Base-by-base conservation (phyloP, 2,797 vertebrate species). In the Acipenser transmontanus region DNA sequence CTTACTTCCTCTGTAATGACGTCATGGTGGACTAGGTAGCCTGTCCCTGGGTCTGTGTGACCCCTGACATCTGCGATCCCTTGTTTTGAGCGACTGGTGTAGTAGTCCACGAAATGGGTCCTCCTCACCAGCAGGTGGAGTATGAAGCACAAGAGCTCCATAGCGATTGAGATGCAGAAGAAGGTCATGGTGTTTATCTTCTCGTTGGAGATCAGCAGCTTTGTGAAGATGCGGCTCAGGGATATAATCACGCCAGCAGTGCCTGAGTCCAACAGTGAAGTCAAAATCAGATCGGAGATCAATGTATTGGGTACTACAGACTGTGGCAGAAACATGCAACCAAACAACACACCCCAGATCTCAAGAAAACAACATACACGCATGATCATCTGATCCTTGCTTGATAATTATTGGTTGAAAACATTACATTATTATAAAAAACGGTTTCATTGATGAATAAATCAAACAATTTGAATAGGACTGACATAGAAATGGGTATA, bases 191-290 rank as follows among this genome's bases (percentile, higher is more conserved):
- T 99, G 87, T 95, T 96, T 77, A 89, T 92, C 71, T 89, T 92
- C 79, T 98, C 95, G 0, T 94, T 90, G 0, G 80, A 80, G 75
- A 99, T 91, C 77, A 98, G 87, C 71, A 98, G 88, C 85, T 98
- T 98, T 77, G 97, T 99, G 85, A 99, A 95, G 87, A 99, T 98
- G 51, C 97, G 94, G 60, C 95, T 98, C 66, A 98, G 89, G 0
- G 97, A 98, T 79, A 97, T 95, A 81, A 98, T 96, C 67, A 98
- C 97, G 0, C 97, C 97, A 0, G 97, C 97, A 0, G 96, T 98
- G 76, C 96, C 97, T 98, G 82, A 12, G 6, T 47, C 34, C 34
- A 34, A 34, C 34, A 34, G 34, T 34, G 34, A 34, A 34, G 34
- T 34, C 34, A 34, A 34, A 34, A 34, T 34, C 34, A 34, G 34